Evolutionary conservation across 2,797 vertebrate species (phyloP).

Genomic region (Pampus argenteus): DNA sequence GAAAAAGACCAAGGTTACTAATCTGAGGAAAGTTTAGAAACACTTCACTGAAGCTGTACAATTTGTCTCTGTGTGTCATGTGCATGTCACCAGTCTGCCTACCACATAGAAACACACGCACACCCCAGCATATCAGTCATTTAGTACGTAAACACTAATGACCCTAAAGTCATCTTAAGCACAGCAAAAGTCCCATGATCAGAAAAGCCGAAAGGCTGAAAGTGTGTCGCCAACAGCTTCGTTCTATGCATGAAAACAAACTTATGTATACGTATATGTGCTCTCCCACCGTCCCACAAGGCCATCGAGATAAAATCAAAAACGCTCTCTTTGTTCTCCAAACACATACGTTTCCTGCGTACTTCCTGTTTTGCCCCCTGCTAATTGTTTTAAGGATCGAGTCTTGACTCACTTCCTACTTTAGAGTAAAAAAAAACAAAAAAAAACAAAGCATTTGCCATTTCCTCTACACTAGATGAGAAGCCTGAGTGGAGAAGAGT

Average conservation of each 20-base stretch:
- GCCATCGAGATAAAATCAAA: constrained; percentile 35
- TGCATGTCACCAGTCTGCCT: constrained; percentile 24
- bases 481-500: constrained; percentile 19
- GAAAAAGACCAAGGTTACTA: background rate
- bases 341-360: constrained; percentile 74
- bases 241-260: constrained; percentile 15
- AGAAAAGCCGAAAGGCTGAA: constrained; percentile 14
- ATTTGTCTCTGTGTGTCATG: background rate
- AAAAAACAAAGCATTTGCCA: constrained; percentile 53
- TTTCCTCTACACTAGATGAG: constrained; percentile 51
- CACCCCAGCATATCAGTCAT: background rate
- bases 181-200: constrained; percentile 38
- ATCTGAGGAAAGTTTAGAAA: constrained; percentile 2
- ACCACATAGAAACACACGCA: constrained; percentile 19
- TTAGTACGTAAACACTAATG: background rate
- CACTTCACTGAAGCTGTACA: background rate
- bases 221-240: background rate
- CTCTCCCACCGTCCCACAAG: constrained; percentile 17
- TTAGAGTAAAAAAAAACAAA: constrained; percentile 58
- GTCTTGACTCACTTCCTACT: constrained; percentile 76
- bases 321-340: constrained; percentile 55
- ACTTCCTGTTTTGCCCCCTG: constrained; percentile 76
- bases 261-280: background rate
- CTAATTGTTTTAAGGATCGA: constrained; percentile 69
- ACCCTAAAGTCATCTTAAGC: constrained; percentile 17